phyloP scores from a whole-genome alignment of 2,113 vertebrate genomes.

The Ammospiza nelsoni region DNA sequence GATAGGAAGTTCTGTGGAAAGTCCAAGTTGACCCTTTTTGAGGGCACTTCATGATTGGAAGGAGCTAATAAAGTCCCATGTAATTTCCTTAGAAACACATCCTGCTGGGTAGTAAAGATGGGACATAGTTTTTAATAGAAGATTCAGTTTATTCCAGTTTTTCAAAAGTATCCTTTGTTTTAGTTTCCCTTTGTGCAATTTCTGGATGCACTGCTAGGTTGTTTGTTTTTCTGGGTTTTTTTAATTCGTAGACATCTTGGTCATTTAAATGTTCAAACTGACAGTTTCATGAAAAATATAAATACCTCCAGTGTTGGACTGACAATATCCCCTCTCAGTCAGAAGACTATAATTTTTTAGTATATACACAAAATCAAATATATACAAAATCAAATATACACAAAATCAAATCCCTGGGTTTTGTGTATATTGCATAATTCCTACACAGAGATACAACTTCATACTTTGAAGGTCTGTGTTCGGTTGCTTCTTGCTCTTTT shows the following conservation, averaged over 20 bases:
- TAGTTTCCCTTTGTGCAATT: neutral
- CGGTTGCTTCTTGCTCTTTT: neutral
- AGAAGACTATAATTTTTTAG: neutral
- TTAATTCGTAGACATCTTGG: neutral
- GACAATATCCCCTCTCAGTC: neutral
- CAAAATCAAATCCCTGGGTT: neutral
- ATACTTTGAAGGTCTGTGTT: neutral
- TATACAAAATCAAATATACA: neutral
- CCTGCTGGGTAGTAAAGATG: neutral
- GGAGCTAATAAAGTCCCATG: neutral
- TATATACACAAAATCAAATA: neutral
- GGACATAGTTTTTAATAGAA: neutral
- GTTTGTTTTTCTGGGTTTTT: neutral
- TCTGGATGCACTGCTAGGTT: neutral
- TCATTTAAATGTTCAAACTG: neutral
- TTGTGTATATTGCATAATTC: neutral
- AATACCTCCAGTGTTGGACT: neutral
- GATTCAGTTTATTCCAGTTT: neutral
- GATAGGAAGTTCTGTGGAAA: neutral
- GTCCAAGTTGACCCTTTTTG: neutral
- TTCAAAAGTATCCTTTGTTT: neutral
- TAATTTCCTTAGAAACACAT: neutral
- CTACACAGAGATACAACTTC: neutral
- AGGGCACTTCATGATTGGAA: neutral
- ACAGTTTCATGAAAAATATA: neutral